Evolutionary conservation across 2,113 vertebrate species (phyloP), one percentile per base, ranked within the genome.

Genomic region (Podarcis raffonei): DNA sequence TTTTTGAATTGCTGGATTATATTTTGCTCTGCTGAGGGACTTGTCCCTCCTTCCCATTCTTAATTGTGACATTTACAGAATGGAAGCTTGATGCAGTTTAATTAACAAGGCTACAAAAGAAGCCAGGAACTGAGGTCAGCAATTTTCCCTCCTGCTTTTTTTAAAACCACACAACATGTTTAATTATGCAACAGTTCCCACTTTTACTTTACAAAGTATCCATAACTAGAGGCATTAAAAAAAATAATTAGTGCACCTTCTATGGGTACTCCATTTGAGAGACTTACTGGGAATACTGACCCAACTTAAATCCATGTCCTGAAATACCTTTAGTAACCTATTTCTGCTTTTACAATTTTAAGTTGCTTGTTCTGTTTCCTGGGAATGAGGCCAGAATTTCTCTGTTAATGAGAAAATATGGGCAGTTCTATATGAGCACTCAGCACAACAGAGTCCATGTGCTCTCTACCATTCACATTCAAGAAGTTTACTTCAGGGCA

Each of bases 11-110:
- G 23, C 35, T 76, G 87, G 88, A 83, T 92, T 92, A 87, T 83
- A 71, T 62, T 85, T 72, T 92, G 90, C 23, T 65, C 74, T 8
- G 0, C 53, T 83, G 90, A 94, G 62, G 18, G 69, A 8, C 80
- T 92, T 27, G 62, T 87, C 74, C 80, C 59, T 89, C 90, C 85
- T 87, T 90, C 83, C 74, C 90, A 87, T 91, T 90, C 80, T 69
- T 20, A 53, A 35, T 68, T 0, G 0, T 94, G 92, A 94, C 90
- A 94, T 95, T 93, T 95, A 88, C 89, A 96, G 88, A 81, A 75
- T 92, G 89, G 87, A 95, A 95, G 87, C 15, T 89, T 90, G 81
- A 66, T 27, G 25, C 57, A 32, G 82, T 87, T 93, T 94, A 91
- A 94, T 93, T 91, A 93, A 91, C 0, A 35, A 89, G 59, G 86